Base-by-base conservation (phyloP, 2,888 invertebrate species). In the Heliconius ethilla region DNA sequence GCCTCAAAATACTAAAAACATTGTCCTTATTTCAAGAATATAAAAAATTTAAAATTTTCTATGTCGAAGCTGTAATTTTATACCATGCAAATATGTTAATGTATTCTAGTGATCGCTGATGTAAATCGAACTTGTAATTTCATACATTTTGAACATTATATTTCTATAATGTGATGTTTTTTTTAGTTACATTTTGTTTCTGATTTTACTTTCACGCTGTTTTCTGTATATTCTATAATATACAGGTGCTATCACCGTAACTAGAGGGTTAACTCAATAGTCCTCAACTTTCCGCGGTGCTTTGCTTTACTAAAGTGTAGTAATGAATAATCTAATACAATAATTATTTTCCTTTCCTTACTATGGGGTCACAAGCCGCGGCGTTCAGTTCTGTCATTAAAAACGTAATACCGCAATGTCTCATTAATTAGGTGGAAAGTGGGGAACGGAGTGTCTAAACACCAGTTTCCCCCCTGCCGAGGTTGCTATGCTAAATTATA, bases 31-130 rank as follows among this genome's bases (percentile, higher is more conserved):
- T 13, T 62, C 2, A 62, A 62, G 3, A 62, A 25, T 62, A 25
- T 25, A 2, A 13, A 11, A 5, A 25, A 9, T 25, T 25, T 11
- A 1, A 62, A 59, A 59, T 3, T 25, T 10, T 62, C n/a, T 59
- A 59, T n/a, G 7, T 59, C 59, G n/a, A n/a, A 4, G n/a, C n/a
- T 59, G 22, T 59, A 59, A 59, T n/a, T 62, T 62, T 62, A 25
- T 62, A 25, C 62, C 62, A 62, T 62, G 62, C 62, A 62, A 62
- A 11, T 62, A 62, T 62, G 62, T 62, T 25, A 62, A 62, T 62
- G 62, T 13, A 62, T 25, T 62, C 13, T 62, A 25, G 62, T 62
- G 62, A n/a, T 62, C 25, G 62, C 62, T 62, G 62, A 25, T 62
- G 62, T 25, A 62, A 62, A 25, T 13, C 13, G 13, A 62, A 13